Conservation (phyloP, 2,888 invertebrate genomes). For the Sarcophaga caerulescens region DNA sequence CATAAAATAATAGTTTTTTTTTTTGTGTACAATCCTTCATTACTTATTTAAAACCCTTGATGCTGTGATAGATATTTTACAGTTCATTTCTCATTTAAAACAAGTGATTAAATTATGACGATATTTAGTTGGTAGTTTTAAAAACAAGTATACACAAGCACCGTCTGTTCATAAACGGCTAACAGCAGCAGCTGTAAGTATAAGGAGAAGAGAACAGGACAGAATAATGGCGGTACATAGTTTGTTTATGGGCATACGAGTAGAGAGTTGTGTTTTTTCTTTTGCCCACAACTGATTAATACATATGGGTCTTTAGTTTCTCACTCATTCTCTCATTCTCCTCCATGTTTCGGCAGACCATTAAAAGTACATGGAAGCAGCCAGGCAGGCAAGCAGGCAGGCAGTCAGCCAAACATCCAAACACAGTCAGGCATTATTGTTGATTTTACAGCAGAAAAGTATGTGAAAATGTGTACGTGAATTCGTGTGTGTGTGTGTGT, state of each 20-base stretch:
- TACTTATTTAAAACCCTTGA: not conserved
- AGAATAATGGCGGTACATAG: conserved; percentile 30
- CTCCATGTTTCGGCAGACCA: not conserved
- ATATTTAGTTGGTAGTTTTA: conserved; percentile 30
- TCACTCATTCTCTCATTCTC: conserved; percentile 1
- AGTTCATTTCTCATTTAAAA: conserved; percentile 47
- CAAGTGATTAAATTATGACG: conserved; percentile 45
- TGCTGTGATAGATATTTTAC: not conserved
- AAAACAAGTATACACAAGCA: not conserved
- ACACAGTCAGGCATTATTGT: conserved; percentile 32
- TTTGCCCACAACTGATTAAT: conserved; percentile 56
- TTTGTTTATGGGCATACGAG: conserved; percentile 38
- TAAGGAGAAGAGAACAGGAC: not conserved
- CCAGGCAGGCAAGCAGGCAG: conserved; percentile 6
- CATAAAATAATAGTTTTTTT: not conserved
- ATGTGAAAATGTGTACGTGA: not conserved
- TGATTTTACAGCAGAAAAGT: conserved; percentile 7
- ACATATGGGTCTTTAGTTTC: conserved; percentile 39
- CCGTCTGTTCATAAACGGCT: not conserved
- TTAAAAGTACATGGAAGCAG: not conserved
- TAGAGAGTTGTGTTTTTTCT: not conserved
- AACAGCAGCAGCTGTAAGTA: not conserved
- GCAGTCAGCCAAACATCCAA: conserved; percentile 2
- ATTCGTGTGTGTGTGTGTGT: not conserved
- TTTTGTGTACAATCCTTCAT: not conserved